These are phyloP conservation scores for Halyomorpha halys DNA, from an alignment of 1,140 invertebrate genomes.

Conservation along the genomic window DNA sequence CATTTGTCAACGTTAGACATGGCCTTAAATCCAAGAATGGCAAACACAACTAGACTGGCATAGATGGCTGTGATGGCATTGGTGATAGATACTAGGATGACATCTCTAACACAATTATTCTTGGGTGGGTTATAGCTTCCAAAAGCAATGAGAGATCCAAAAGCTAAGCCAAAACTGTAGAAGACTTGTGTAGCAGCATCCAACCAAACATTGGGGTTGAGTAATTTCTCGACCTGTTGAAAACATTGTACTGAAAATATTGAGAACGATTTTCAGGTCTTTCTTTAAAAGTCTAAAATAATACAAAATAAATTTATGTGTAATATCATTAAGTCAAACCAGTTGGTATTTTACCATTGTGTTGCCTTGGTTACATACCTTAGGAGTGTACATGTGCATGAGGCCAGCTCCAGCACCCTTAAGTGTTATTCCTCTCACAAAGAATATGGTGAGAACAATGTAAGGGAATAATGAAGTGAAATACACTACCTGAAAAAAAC, in stretches of 20 bases:
- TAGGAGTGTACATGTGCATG: slow-evolving; percentile 84
- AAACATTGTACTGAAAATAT: slow-evolving; percentile 9
- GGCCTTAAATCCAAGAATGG: slow-evolving; percentile 79
- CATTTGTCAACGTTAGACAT: slow-evolving; percentile 69
- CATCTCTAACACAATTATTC: slow-evolving; percentile 84
- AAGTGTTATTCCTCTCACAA: slow-evolving; percentile 81
- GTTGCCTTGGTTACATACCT: slow-evolving; percentile 41
- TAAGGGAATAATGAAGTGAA: slow-evolving; percentile 95
- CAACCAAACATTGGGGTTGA: slow-evolving; percentile 77
- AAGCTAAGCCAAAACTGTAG: slow-evolving; percentile 87
- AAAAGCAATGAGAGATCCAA: slow-evolving; percentile 84
- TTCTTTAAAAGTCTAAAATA: no score
- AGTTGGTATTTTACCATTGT: background rate
- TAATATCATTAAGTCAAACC: no score
- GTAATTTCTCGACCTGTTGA: slow-evolving; percentile 60
- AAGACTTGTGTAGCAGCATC: slow-evolving; percentile 93
- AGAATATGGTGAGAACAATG: slow-evolving; percentile 87
- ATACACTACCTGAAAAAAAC: slow-evolving; percentile 69
- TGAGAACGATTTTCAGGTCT: background rate
- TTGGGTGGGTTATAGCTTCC: slow-evolving; percentile 82
- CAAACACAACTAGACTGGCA: slow-evolving; percentile 83
- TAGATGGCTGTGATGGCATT: slow-evolving; percentile 90
- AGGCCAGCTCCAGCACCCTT: slow-evolving; percentile 80
- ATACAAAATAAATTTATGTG: no score
- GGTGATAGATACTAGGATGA: slow-evolving; percentile 75